Percentiles rank a stretch among this genome's conserved stretches.
phyloP scores from a whole-genome alignment of 2,888 invertebrate species.

The Drosophila bunnanda region DNA sequence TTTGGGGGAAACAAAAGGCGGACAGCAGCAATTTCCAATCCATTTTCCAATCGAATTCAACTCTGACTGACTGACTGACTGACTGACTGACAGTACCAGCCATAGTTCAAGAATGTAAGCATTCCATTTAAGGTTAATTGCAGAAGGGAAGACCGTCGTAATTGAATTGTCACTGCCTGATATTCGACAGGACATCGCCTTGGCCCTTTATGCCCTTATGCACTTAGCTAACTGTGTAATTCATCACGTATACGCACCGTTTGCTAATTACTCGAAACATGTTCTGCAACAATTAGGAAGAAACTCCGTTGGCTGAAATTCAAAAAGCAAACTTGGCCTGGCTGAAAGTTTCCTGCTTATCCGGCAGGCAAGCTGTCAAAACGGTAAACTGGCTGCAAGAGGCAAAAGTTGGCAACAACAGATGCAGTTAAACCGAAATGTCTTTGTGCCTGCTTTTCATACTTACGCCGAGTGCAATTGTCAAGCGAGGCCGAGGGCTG shows the following conservation, averaged over 20 bases:
- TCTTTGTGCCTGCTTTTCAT: slow-evolving; percentile 14
- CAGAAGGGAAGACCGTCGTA: background rate
- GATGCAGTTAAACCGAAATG: slow-evolving; percentile 44
- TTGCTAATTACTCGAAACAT: slow-evolving; percentile 59
- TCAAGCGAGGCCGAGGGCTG: slow-evolving; percentile 8
- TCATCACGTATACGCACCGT: slow-evolving; percentile 62
- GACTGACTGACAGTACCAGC: slow-evolving; percentile 22
- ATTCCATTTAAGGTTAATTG: slow-evolving; percentile 8
- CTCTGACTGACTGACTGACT: slow-evolving; percentile 12
- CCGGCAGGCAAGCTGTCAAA: slow-evolving; percentile 21
- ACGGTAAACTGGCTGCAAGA: slow-evolving; percentile 22
- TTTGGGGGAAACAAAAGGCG: slow-evolving; percentile 10
- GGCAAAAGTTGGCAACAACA: slow-evolving; percentile 49
- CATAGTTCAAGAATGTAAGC: slow-evolving; percentile 51
- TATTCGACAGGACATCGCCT: background rate
- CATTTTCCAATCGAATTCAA: slow-evolving; percentile 46
- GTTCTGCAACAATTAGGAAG: slow-evolving; percentile 13
- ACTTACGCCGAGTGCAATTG: slow-evolving; percentile 31
- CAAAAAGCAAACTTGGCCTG: slow-evolving; percentile 26
- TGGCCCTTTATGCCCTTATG: slow-evolving; percentile 18
- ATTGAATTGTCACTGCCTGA: slow-evolving; percentile 33
- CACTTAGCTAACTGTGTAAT: slow-evolving; percentile 20
- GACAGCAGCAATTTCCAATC: slow-evolving; percentile 28
- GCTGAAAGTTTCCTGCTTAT: slow-evolving; percentile 46
- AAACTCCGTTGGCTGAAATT: slow-evolving; percentile 25